Percentiles rank a stretch among this genome's conserved stretches.
Conservation (phyloP, 2,797 vertebrate species). For the Mormyrus proboscirostris region DNA sequence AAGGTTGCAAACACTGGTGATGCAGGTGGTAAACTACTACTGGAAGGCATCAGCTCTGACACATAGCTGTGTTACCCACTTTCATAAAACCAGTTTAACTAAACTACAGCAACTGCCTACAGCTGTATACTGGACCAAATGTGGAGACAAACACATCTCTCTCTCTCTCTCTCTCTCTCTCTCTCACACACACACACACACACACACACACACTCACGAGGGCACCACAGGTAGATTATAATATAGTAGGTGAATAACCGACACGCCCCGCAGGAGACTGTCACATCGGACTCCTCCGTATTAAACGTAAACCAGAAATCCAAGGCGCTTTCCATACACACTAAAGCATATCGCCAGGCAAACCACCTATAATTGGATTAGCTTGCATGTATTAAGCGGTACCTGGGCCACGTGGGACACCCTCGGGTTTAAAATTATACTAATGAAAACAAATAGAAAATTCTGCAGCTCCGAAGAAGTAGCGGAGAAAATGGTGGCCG, state of each 20-base stretch:
- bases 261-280: not conserved
- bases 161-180: not conserved
- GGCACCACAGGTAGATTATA: not conserved
- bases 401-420: not conserved
- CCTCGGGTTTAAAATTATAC: not conserved
- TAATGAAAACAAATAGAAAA: not conserved
- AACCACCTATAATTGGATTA: not conserved
- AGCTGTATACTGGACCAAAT: not conserved
- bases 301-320: not conserved
- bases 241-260: not conserved
- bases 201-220: not conserved
- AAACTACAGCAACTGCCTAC: not conserved
- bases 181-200: not conserved
- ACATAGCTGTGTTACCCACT: not conserved
- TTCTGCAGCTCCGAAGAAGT: not conserved
- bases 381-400: not conserved
- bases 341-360: not conserved
- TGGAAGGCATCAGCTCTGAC: not conserved
- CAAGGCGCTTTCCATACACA: not conserved
- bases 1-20: not conserved
- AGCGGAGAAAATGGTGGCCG: conserved; percentile 32
- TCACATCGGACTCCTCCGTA: not conserved
- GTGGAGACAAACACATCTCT: not conserved
- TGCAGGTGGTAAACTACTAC: not conserved
- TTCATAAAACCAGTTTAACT: not conserved